These are phyloP conservation scores for Drosophila colorata DNA, from an alignment of 2,888 invertebrate genomes.

Conservation along the genomic window DNA sequence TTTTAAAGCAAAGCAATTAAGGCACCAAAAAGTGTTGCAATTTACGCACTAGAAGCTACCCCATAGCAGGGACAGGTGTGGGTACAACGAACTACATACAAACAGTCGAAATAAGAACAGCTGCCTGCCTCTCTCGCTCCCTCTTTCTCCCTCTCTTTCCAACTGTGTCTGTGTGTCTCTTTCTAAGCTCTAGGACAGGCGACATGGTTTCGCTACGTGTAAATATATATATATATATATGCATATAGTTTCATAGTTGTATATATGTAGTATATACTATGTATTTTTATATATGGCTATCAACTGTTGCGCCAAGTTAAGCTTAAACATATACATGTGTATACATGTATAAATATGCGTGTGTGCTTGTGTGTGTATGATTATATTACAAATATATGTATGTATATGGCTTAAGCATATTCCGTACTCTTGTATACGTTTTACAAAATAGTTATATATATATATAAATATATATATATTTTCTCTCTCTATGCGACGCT, in stretches of 20 bases:
- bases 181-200: slow-evolving; percentile 32
- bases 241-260: slow-evolving; percentile 10
- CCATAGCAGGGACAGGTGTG: slow-evolving; percentile 31
- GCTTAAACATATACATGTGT: slow-evolving; percentile 18
- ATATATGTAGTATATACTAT: slow-evolving; percentile 23
- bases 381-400: slow-evolving; percentile 54
- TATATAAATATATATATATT: slow-evolving; percentile 13
- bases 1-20: slow-evolving; percentile 67
- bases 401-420: slow-evolving; percentile 56
- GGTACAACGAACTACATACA: slow-evolving; percentile 11
- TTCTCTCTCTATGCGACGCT: slow-evolving; percentile 7
- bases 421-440: slow-evolving; percentile 60
- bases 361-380: slow-evolving; percentile 35
- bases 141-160: background rate
- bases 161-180: background rate
- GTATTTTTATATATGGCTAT: slow-evolving; percentile 33
- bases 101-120: slow-evolving; percentile 29
- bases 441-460: slow-evolving; percentile 64
- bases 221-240: slow-evolving; percentile 27
- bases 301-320: slow-evolving; percentile 25
- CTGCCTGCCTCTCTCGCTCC: slow-evolving; percentile 3
- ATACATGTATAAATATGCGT: slow-evolving; percentile 37
- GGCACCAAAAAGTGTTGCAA: slow-evolving; percentile 59
- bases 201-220: slow-evolving; percentile 29
- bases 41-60: slow-evolving; percentile 26